Evolutionary conservation across 2,113 vertebrate genomes (phyloP), one percentile per base, ranked within the genome.

Genomic region (Pelusios castaneus): DNA sequence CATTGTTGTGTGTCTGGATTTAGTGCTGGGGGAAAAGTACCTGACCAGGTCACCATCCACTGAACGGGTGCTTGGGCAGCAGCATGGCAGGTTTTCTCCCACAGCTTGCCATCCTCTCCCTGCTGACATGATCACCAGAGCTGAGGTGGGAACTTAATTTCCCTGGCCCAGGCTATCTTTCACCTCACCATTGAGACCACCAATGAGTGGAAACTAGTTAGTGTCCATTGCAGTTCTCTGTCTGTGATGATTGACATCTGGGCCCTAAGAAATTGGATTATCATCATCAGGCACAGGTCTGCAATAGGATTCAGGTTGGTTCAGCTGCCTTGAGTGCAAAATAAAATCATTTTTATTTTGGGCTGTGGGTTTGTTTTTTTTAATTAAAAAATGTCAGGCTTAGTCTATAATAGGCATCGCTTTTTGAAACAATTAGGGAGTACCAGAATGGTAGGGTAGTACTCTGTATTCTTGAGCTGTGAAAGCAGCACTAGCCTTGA

Each of bases 161-260:
- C 21, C 76, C 0, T 21, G 45, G 19, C 24, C 45, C 67, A 86
- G n/a, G 43, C 34, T n/a, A 58, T 24, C 47, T 24, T 56, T 70
- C 21, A 10, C 25, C 13, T 55, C 41, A 41, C 54, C 25, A 3
- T 52, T 29, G 38, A 55, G 52, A 5, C 22, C n/a, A 73, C 38
- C 38, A 41, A 14, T 13, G 0, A 10, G 76, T 41, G 14, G n/a
- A 47, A 77, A 19, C 22, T 2, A 0, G 21, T 13, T 81, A 0
- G 34, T 5, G 60, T 43, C 49, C 0, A 2, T 9, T 10, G 34
- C 2, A 11, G 29, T 5, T 31, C 0, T 21, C 43, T n/a, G n/a
- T 41, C 91, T 80, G 76, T 77, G 43, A 38, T 3, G 0, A 52
- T 52, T 16, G 12, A 29, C 3, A 25, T 31, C 14, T 77, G 24